Evolutionary conservation across 2,888 invertebrate genomes (phyloP), one percentile per base, ranked within the genome.

Genomic region (Hololepta plana): DNA sequence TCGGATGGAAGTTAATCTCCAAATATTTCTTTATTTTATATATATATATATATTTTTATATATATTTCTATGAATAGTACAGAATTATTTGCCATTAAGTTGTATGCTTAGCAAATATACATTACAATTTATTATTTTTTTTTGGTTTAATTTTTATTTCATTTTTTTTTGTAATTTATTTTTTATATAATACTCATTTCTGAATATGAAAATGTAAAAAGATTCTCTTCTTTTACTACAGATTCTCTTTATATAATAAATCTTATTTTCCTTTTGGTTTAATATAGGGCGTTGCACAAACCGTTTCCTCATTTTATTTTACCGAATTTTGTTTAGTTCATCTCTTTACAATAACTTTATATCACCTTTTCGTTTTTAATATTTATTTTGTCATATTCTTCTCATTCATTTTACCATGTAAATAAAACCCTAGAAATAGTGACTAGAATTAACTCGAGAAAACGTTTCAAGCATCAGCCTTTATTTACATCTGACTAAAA

Each of bases 41-140:
- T n/a, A n/a, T n/a, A n/a, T n/a, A n/a, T n/a, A n/a, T n/a, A n/a
- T 41, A 40, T 45, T 35, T 43, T 39, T 40, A 37, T 34, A 41
- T 41, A 38, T 38, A 41, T 36, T 33, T 40, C 41, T 44, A 47
- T 44, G 37, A 44, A 43, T 47, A 45, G 46, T 47, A 47, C 46
- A 47, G 46, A 44, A 44, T 46, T 47, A 47, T 47, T 46, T 46
- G 46, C 47, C 46, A 45, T 46, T 46, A 45, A 45, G 43, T 42
- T 42, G 42, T 44, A 46, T 44, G 45, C 44, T 46, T 46, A 47
- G 46, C 47, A 47, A 46, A 45, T 47, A n/a, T n/a, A 46, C 45
- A 46, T 44, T 45, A 46, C 45, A 47, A 44, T 44, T 43, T 42
- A 39, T 38, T 42, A n/a, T n/a, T n/a, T n/a, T n/a, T n/a, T n/a